A percentile compares a stretch with the other conserved stretches of the same genome.
Evolutionary conservation across 2,113 vertebrate genomes (phyloP).

Genomic region (Mus pahari): DNA sequence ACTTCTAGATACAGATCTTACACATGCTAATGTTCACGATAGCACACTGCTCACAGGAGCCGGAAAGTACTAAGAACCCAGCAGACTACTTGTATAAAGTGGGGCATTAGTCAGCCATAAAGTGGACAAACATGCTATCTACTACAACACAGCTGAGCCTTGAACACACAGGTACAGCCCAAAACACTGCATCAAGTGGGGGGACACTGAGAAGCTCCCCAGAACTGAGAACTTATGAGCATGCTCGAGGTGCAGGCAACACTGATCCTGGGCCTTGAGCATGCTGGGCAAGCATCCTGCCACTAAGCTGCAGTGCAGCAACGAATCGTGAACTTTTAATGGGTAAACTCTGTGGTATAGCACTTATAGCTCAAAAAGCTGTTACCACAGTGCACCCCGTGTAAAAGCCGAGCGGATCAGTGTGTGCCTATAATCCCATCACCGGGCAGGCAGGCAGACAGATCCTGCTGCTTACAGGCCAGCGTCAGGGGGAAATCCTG

Average conservation of each 20-base stretch:
- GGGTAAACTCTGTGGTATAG: background rate
- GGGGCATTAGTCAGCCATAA: background rate
- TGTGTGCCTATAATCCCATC: background rate
- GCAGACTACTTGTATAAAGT: background rate
- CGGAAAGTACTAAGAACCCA: background rate
- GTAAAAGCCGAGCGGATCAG: background rate
- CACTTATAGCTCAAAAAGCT: background rate
- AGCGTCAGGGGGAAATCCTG: background rate
- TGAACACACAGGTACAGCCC: fast-evolving
- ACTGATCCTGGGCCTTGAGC: background rate
- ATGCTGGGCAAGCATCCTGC: background rate
- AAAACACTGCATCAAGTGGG: fast-evolving
- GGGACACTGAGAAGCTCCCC: background rate
- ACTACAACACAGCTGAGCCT: background rate
- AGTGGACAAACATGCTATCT: background rate
- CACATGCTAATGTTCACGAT: fast-evolving
- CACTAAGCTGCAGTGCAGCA: background rate
- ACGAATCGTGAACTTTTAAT: background rate
- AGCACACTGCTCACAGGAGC: background rate
- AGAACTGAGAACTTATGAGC: background rate
- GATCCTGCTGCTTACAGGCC: background rate
- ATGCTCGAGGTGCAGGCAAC: background rate
- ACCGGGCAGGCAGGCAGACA: background rate
- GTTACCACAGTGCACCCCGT: background rate
- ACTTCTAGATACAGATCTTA: background rate